Conservation (phyloP, 1,140 invertebrate genomes). For the Drosophila ananassae region DNA sequence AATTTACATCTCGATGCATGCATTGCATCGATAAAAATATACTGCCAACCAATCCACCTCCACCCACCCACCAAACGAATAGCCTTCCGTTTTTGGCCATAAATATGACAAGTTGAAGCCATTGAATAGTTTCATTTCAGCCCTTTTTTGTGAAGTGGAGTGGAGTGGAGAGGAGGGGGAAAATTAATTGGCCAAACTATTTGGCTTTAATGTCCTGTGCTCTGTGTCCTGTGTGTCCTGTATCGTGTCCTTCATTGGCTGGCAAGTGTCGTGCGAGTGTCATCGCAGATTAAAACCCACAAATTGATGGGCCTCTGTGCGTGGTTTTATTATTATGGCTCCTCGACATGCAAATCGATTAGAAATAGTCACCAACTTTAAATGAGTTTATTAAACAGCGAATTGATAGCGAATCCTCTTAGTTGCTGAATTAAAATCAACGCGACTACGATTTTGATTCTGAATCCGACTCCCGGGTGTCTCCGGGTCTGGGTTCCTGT, state of each 20-base stretch:
- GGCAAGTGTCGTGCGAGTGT: constrained; percentile 40
- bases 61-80: not conserved
- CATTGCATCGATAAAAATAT: constrained; percentile 42
- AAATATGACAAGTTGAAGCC: constrained; percentile 57
- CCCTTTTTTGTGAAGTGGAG: constrained; percentile 4
- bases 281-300: constrained; percentile 37
- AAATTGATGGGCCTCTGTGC: constrained; percentile 39
- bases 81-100: constrained; percentile 16
- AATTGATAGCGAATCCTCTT: not conserved
- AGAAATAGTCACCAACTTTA: not conserved
- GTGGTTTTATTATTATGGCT: constrained; percentile 41
- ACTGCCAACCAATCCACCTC: not conserved
- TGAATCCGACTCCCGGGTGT: not conserved
- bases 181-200: constrained; percentile 52
- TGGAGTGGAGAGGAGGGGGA: not conserved
- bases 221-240: constrained; percentile 11
- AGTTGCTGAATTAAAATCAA: not conserved
- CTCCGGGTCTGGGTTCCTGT: constrained; percentile 44
- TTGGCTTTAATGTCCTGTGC: constrained; percentile 40
- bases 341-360: constrained; percentile 11
- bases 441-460: not conserved
- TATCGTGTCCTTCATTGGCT: not conserved
- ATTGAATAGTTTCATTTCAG: constrained; percentile 46
- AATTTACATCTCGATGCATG: constrained; percentile 25
- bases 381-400: not conserved